phyloP scores from a whole-genome alignment of 2,888 invertebrate genomes.

The Pachydiplax longipennis region DNA sequence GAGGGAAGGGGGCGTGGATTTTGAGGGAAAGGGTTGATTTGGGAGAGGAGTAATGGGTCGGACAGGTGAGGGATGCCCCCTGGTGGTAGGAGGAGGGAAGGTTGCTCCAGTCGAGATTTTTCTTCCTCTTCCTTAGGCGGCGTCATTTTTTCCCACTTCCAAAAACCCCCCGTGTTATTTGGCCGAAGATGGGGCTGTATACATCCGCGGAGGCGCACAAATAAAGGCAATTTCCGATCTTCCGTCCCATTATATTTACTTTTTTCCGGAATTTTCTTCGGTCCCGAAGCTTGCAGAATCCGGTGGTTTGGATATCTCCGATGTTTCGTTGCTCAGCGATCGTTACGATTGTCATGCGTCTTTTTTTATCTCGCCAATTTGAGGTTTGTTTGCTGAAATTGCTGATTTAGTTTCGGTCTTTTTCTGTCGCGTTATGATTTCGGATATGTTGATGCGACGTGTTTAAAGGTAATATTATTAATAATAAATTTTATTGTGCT shows the following conservation, averaged over 20 bases:
- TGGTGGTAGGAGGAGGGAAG: not conserved
- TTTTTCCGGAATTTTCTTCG: not conserved
- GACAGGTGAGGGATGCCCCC: slow-evolving; percentile 1
- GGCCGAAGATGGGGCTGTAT: not conserved
- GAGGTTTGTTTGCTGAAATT: no score
- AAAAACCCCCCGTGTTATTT: not conserved
- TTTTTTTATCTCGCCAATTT: no score
- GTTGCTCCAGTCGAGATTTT: not conserved
- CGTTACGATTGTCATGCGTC: no score
- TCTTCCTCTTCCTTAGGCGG: not conserved
- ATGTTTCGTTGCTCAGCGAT: no score
- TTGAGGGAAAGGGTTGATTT: not conserved
- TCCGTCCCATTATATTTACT: not conserved
- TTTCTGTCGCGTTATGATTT: no score
- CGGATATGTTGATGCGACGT: no score
- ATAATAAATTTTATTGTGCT: no score
- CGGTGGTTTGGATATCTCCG: no score
- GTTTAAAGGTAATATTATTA: no score
- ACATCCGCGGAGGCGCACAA: not conserved
- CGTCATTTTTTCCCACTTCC: not conserved
- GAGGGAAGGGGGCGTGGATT: not conserved
- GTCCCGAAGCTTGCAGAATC: not conserved
- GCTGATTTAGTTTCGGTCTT: no score
- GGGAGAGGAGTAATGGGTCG: not conserved
- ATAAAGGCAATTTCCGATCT: not conserved